Base-by-base conservation (phyloP, 1,140 invertebrate species). In the Dendrolimus kikuchii region DNA sequence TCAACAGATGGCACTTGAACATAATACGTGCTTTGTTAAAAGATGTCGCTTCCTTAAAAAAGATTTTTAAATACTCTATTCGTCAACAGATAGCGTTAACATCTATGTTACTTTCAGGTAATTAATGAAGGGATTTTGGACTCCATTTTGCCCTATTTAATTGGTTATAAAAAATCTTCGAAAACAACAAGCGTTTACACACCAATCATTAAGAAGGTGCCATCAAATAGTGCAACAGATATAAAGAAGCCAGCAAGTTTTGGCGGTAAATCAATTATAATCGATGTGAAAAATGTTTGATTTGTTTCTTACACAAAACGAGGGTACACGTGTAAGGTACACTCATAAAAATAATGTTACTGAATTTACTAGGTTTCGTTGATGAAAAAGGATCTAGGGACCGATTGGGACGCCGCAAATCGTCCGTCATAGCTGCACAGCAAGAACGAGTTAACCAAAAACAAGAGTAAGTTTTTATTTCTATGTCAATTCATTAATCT, bases 61-160 rank as follows among this genome's bases (percentile, higher is more conserved):
- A 23, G 23, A 3, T 23, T 23, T 23, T 23, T 23, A 23, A 23
- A 23, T 23, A 3, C 3, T 23, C 23, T 23, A 78, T 83, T 66
- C 57, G 71, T 62, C 45, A 53, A 50, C 40, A 68, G 65, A 71
- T 71, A 62, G 57, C 61, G 62, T 45, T 55, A 43, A 40, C 39
- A 41, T 9, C 42, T 7, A 49, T 55, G 37, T 53, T 68, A 90
- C 38, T 89, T 89, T 54, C 87, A 92, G 86, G 90, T 94, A 5
- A 88, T 94, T 51, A 92, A 93, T 47, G 93, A 95, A 84, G 93
- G 93, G 36, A 89, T 95, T 53, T 77, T 95, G 23, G 94, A 95
- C 77, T 94, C 93, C 0, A 91, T 95, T 53, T 71, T 95, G 6
- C 92, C 93, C 0, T 93, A 93, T 58, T 88, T 94, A 64, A 81